Percentiles rank a stretch among this genome's conserved stretches.
These are phyloP conservation scores for Sitobion miscanthi DNA, from an alignment of 1,140 invertebrate species.

Conservation along the genomic window DNA sequence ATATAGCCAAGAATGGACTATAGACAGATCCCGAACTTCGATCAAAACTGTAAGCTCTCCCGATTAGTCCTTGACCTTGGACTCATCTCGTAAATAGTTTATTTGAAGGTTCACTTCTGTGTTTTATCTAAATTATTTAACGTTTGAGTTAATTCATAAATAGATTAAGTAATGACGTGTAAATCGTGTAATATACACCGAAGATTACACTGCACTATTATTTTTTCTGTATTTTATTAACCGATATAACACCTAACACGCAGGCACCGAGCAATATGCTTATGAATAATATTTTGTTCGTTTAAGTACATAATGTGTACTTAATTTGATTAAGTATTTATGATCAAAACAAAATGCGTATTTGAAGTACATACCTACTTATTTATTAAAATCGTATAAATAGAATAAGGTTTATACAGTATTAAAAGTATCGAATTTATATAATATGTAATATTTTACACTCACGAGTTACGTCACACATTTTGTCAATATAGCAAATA, in stretches of 20 bases:
- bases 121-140: conserved; percentile 25
- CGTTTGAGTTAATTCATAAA: background rate
- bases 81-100: conserved; percentile 34
- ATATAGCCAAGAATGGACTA: conserved; percentile 32
- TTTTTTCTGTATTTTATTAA: conserved; percentile 2
- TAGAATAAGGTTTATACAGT: background rate
- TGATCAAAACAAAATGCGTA: background rate
- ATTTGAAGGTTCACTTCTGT: conserved; percentile 19
- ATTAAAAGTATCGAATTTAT: background rate
- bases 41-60: background rate
- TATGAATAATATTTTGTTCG: background rate
- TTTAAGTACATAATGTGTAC: background rate
- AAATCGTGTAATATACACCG: background rate
- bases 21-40: conserved; percentile 24
- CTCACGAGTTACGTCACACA: background rate
- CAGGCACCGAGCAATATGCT: background rate
- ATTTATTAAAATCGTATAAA: background rate
- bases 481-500: background rate
- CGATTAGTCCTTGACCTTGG: conserved; percentile 28
- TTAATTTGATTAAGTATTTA: background rate
- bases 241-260: background rate
- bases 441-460: background rate
- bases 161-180: background rate
- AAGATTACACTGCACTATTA: background rate
- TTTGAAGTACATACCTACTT: background rate